These are phyloP conservation scores for Pseudochirops corinnae DNA, from an alignment of 2,797 vertebrate species.

Conservation along the genomic window DNA sequence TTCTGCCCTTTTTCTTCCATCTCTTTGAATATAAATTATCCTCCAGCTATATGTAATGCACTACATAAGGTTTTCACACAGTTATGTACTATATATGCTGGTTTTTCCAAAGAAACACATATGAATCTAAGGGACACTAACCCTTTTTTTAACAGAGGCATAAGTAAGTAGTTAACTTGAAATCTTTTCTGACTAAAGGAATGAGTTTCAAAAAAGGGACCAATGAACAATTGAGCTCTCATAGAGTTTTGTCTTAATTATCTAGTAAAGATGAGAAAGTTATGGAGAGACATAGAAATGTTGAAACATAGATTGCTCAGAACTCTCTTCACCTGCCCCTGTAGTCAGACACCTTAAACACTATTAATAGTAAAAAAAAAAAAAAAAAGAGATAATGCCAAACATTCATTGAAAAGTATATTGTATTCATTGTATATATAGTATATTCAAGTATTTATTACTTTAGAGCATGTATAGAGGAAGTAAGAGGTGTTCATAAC, in stretches of 20 bases:
- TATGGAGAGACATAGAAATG: neutral
- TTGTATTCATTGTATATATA: neutral
- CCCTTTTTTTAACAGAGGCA: neutral
- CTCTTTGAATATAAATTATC: constrained; percentile 18
- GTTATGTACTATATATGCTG: neutral
- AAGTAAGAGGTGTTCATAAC: neutral
- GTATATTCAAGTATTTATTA: neutral
- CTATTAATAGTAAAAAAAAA: constrained; percentile 8
- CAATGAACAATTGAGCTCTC: neutral
- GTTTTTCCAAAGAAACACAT: neutral
- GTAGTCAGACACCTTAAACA: neutral
- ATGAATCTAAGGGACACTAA: neutral
- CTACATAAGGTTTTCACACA: neutral
- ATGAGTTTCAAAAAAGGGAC: constrained; percentile 17
- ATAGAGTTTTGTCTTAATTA: constrained; percentile 4
- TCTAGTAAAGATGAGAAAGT: neutral
- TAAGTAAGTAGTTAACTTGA: neutral
- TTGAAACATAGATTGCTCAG: neutral
- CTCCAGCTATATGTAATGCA: neutral
- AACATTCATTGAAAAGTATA: neutral
- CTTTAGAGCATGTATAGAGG: neutral
- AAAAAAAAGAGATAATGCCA: neutral
- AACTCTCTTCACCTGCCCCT: constrained; percentile 8
- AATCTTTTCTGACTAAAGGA: constrained; percentile 1
- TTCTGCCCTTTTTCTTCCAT: neutral